Conservation (phyloP, 53 echinoderm and acorn worm genomes). For the Mesocentrotus franciscanus region DNA sequence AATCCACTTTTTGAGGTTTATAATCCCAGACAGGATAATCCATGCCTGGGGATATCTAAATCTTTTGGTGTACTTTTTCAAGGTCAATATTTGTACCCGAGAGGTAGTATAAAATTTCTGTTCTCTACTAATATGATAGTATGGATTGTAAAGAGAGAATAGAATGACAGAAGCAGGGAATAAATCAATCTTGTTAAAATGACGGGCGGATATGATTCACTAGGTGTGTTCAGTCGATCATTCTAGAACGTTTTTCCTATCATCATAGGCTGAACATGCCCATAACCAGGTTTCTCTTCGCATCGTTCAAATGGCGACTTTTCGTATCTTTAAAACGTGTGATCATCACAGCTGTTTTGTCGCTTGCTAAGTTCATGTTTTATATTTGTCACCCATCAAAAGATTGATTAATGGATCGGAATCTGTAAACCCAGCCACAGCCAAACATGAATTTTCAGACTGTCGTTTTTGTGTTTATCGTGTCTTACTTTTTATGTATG, state of each 20-base stretch:
- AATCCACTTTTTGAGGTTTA: slow-evolving; percentile 57
- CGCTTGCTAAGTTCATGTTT: neutral
- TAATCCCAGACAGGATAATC: slow-evolving; percentile 61
- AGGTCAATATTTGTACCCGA: slow-evolving; percentile 53
- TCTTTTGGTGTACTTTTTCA: slow-evolving; percentile 50
- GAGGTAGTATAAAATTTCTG: neutral
- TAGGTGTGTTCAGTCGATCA: neutral
- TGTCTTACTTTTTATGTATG: too few species aligned
- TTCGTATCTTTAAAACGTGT: neutral
- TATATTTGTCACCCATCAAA: too few species aligned
- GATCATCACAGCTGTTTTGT: neutral
- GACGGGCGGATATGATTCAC: slow-evolving; percentile 17
- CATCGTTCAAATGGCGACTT: neutral
- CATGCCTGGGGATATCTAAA: slow-evolving; percentile 34
- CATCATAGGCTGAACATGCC: neutral
- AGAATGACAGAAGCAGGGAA: neutral
- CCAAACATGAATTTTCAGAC: too few species aligned
- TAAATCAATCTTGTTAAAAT: neutral
- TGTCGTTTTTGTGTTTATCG: too few species aligned
- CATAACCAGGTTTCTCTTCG: neutral
- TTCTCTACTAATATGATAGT: neutral
- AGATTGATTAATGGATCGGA: too few species aligned
- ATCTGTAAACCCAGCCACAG: too few species aligned
- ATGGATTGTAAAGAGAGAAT: slow-evolving; percentile 3
- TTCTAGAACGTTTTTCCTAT: neutral